Evolutionary conservation across 2,113 vertebrate genomes (phyloP).

Genomic region (Corynorhinus townsendii): DNA sequence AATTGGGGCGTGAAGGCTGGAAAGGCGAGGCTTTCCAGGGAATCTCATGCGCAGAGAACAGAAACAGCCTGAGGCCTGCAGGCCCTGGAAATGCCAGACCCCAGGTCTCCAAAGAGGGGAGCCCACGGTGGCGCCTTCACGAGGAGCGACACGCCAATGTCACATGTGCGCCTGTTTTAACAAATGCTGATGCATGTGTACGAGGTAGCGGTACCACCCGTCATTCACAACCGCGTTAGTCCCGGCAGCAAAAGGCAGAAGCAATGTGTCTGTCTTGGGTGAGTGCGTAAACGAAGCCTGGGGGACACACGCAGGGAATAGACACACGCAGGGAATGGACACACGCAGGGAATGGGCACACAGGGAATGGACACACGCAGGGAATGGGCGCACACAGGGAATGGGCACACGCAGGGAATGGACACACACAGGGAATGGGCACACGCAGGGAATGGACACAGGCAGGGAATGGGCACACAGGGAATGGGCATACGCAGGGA

Average conservation of each 20-base stretch:
- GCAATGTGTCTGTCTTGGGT: not conserved
- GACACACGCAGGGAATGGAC: too few relatives aligned
- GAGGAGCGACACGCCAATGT: not conserved
- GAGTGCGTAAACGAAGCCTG: not conserved
- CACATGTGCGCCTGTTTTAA: not conserved
- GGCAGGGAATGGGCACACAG: too few relatives aligned
- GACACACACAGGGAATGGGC: too few relatives aligned
- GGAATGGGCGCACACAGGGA: too few relatives aligned
- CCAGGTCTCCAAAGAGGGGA: not conserved
- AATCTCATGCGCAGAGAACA: not conserved
- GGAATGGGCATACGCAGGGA: too few relatives aligned
- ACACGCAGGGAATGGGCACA: too few relatives aligned
- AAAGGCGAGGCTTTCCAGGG: not conserved
- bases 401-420: too few relatives aligned
- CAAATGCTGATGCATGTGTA: not conserved
- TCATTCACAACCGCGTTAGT: not conserved
- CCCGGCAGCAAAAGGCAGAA: not conserved
- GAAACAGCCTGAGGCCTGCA: not conserved
- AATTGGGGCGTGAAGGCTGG: not conserved
- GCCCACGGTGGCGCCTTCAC: not conserved
- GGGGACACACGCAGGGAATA: accelerated
- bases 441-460: too few relatives aligned
- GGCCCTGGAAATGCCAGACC: not conserved
- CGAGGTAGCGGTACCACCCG: accelerated
- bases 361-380: too few relatives aligned